Base-by-base conservation (phyloP, 1,140 invertebrate species). In the Drosophila parabipectinata region DNA sequence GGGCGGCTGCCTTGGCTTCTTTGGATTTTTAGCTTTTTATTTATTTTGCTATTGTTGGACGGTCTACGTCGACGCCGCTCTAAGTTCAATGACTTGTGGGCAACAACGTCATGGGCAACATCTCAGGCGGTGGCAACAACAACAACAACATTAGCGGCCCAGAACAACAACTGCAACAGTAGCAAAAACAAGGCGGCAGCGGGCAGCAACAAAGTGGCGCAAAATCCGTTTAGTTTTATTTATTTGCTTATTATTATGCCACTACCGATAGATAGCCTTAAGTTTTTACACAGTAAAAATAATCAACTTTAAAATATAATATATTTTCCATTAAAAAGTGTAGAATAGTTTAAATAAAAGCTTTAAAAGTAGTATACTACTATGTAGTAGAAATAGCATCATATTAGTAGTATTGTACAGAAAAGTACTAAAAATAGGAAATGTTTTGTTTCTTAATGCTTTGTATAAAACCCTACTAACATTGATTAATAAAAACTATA, bases 61-160 rank as follows among this genome's bases (percentile, higher is more conserved):
- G 34, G 2, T 44, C 41, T 41, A 52, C 56, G 52, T 56, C 52
- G 72, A 18, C 26, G 72, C 48, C 41, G 57, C 28, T 61, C 68
- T 85, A 90, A 85, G 85, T 90, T 90, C 85, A 90, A 90, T 90
- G 85, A 90, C 85, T 90, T 79, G 51, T 77, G 61, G 67, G 71
- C 72, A 88, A 83, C 72, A 88, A 83, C 84, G 84, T 89, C 85
- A 90, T 81, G 80, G 85, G 79, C 84, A 88, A 68, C 63, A 68
- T 69, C 51, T 69, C 63, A 56, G 59, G 53, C 75, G 62, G 37
- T 55, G 62, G 15, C 69, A 63, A 12, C 50, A 69, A 18, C 51
- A 53, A 18, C 28, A 60, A 34, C 14, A 72, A 24, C 58, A 56
- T 10, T 44, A 50, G 28, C 57, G 26, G 26, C 26, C 5, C 6